Evolutionary conservation across 2,113 vertebrate species (phyloP).

Genomic region (Bucco capensis): DNA sequence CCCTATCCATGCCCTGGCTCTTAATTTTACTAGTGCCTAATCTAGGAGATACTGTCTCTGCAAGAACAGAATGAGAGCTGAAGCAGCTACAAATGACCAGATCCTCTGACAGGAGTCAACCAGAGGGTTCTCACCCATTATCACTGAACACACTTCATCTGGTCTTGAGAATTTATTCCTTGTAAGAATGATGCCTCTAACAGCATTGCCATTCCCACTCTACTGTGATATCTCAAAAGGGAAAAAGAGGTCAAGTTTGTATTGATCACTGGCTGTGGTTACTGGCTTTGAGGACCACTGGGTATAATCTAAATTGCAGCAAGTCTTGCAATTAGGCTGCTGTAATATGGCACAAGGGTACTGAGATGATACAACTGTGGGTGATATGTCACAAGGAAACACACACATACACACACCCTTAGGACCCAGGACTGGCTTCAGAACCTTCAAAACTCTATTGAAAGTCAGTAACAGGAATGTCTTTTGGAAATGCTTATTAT

Average conservation of each 20-base stretch:
- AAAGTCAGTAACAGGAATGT: background rate
- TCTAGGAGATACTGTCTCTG: background rate
- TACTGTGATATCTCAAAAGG: background rate
- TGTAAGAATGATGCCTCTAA: background rate
- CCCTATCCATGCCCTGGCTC: background rate
- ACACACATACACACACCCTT: background rate
- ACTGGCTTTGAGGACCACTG: background rate
- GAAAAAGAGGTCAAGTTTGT: background rate
- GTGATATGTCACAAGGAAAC: background rate
- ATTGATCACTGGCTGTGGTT: background rate
- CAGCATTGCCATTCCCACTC: background rate
- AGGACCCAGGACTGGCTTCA: background rate
- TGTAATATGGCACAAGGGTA: background rate
- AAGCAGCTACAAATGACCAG: background rate
- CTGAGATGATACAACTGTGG: background rate
- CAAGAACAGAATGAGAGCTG: background rate
- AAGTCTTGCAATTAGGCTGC: background rate
- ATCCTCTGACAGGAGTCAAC: background rate
- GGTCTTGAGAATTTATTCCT: background rate
- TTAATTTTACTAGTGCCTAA: background rate
- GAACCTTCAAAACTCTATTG: background rate
- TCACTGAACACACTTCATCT: background rate
- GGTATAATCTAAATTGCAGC: background rate
- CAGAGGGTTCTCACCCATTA: background rate
- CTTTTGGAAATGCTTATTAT: background rate